Conservation (phyloP, 2,113 vertebrate genomes). For the Malurus melanocephalus region DNA sequence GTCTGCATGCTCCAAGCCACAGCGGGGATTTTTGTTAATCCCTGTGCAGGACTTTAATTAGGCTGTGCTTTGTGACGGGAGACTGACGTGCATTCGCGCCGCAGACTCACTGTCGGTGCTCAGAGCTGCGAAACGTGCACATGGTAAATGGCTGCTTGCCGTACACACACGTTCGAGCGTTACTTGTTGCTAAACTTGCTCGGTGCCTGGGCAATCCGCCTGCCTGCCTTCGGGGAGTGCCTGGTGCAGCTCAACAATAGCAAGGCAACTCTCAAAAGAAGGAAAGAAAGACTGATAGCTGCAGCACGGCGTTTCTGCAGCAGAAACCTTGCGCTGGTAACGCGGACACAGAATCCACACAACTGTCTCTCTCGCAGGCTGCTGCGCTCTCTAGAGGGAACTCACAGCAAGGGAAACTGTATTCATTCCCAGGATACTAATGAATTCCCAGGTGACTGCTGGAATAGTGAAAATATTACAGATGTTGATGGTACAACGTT, state of each 20-base stretch:
- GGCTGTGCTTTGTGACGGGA: not conserved
- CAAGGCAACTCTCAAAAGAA: not conserved
- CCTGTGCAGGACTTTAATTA: not conserved
- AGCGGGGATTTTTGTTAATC: not conserved
- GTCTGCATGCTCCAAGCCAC: not conserved
- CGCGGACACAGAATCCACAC: not conserved
- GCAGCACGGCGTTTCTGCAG: not conserved
- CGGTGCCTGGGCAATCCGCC: not conserved
- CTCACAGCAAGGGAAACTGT: not conserved
- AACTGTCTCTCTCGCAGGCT: not conserved
- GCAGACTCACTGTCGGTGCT: not conserved
- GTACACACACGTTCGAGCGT: not conserved
- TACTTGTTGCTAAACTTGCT: constrained; percentile 34
- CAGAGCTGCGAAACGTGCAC: not conserved
- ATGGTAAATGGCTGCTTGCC: not conserved
- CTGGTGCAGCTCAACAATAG: not conserved
- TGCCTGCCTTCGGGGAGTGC: not conserved
- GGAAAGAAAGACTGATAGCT: not conserved
- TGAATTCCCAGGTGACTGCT: not conserved
- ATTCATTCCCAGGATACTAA: not conserved
- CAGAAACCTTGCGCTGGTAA: not conserved
- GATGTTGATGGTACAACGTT: not conserved
- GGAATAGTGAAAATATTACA: constrained; percentile 8
- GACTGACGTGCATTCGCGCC: fast-evolving
- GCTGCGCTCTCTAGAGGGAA: constrained; percentile 50